Evolutionary conservation across 2,797 vertebrate species (phyloP), one percentile per base, ranked within the genome.

Genomic region (Iguana delicatissima): DNA sequence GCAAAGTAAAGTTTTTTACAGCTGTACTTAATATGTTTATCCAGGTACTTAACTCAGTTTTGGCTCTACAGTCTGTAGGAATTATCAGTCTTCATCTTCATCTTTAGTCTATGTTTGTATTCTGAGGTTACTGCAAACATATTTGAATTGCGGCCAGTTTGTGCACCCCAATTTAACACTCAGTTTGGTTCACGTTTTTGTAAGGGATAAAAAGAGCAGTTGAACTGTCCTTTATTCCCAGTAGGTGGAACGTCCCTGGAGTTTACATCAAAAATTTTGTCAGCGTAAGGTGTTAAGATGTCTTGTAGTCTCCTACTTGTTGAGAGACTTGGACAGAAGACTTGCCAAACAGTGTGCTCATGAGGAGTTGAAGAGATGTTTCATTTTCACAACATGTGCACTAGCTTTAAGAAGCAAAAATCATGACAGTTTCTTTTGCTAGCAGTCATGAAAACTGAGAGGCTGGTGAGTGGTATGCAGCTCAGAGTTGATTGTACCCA

Each of bases 251-350:
- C 22, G 8, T 26, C 20, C 57, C 50, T 76, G 35, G 81, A 74
- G 3, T 22, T 29, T 24, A 20, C 46, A 77, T 26, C 46, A 32
- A 14, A 85, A 55, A 42, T 14, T 18, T 12, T 85, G 62, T n/a
- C 46, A 69, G 26, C 9, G 5, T 42, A n/a, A n/a, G 69, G 84
- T 77, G 46, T 55, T 89, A 67, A 85, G 73, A 89, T 80, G 62
- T 46, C 18, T 9, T 29, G n/a, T 69, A 8, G 32, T 85, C 55
- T 50, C 69, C 80, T 57, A n/a, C 69, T 55, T 62, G 29, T 14
- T 62, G 57, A 86, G 72, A 38, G 72, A 55, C 72, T 74, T 76
- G 85, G 69, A 26, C 38, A 74, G 72, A 74, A 57, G 22, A 26
- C 4, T 38, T 76, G 52, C 50, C n/a, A 57, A 38, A 18, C 8